Conservation (phyloP, 1,140 invertebrate genomes). For the Lasaia peninsularis region DNA sequence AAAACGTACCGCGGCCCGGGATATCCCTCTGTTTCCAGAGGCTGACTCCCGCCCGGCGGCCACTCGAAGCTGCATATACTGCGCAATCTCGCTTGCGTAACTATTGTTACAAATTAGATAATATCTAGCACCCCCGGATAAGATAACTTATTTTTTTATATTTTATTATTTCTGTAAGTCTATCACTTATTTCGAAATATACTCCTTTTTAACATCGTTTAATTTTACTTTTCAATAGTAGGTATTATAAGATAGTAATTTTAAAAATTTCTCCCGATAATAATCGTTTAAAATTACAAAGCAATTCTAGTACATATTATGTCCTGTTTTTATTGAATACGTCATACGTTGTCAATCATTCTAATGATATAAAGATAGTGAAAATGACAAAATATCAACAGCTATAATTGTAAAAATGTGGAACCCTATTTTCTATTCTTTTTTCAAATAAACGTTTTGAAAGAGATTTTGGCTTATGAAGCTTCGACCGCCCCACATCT, state of each 20-base stretch:
- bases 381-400: no score
- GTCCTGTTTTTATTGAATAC: no score
- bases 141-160: slow-evolving; percentile 12
- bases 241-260: no score
- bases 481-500: slow-evolving; percentile 56
- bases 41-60: slow-evolving; percentile 46
- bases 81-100: slow-evolving; percentile 68
- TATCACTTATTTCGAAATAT: neutral
- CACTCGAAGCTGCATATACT: slow-evolving; percentile 57
- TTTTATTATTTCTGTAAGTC: neutral
- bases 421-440: neutral
- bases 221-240: no score
- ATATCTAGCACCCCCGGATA: slow-evolving; percentile 19
- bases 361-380: no score
- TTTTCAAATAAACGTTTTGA: neutral
- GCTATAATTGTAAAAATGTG: no score
- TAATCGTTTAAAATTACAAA: no score
- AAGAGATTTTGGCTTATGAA: slow-evolving; percentile 38
- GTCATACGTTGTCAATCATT: no score
- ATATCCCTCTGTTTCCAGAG: slow-evolving; percentile 49
- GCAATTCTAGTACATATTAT: no score
- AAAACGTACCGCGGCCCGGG: slow-evolving; percentile 41
- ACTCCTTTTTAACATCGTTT: no score
- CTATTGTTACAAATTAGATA: slow-evolving; percentile 58
- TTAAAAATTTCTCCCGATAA: no score